Evolutionary conservation across 2,797 vertebrate species (phyloP).

Genomic region (Psittacula derbiana): DNA sequence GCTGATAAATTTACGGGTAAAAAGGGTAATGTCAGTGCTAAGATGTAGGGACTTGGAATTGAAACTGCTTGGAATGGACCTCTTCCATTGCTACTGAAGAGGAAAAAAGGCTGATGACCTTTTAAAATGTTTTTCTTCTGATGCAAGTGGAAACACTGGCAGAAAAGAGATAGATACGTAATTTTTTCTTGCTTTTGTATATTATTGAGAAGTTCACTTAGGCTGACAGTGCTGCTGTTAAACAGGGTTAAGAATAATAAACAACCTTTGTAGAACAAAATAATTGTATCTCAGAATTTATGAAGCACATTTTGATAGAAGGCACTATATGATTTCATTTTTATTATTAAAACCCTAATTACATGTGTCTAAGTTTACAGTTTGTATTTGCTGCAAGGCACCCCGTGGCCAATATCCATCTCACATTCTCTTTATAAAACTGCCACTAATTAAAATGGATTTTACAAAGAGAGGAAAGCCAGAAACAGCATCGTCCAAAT

Average conservation of each 20-base stretch:
- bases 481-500: background rate
- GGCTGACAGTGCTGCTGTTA: background rate
- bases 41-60: background rate
- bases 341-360: background rate
- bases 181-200: background rate
- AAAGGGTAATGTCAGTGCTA: background rate
- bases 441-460: constrained; percentile 3
- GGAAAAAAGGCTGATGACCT: background rate
- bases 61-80: background rate
- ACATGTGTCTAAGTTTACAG: background rate
- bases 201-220: background rate
- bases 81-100: too few species aligned
- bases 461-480: background rate
- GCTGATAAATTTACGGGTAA: too few species aligned
- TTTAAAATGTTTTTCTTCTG: background rate
- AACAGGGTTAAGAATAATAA: background rate
- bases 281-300: background rate
- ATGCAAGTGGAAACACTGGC: background rate
- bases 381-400: background rate
- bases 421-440: background rate
- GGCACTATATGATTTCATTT: background rate
- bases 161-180: background rate
- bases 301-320: background rate
- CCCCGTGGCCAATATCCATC: background rate
- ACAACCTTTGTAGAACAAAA: background rate